Evolutionary conservation across 2,113 vertebrate genomes (phyloP).

Genomic region (Ovibos moschatus): DNA sequence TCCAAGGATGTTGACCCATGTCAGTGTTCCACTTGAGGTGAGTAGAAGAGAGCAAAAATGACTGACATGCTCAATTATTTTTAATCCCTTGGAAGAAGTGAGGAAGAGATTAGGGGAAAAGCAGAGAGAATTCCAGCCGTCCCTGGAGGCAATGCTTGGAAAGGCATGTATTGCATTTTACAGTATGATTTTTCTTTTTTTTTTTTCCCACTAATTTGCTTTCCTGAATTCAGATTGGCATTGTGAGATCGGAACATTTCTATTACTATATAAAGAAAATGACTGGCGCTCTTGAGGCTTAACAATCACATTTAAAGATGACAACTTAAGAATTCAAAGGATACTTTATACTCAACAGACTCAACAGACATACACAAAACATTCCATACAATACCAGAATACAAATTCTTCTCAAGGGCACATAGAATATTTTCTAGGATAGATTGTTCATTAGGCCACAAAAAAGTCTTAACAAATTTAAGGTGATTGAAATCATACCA

Average conservation of each 20-base stretch:
- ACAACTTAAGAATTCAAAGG: background rate
- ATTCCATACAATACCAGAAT: background rate
- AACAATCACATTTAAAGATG: background rate
- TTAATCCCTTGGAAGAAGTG: background rate
- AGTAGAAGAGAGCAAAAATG: background rate
- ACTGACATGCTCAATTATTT: too few relatives aligned
- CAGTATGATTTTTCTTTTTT: background rate
- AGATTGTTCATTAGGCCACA: background rate
- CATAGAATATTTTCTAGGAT: background rate
- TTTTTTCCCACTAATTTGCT: background rate
- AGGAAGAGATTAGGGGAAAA: too few relatives aligned
- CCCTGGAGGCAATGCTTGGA: background rate
- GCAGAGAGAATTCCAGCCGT: too few relatives aligned
- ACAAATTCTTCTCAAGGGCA: background rate
- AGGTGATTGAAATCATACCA: background rate
- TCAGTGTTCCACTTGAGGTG: fast-evolving
- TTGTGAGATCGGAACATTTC: background rate
- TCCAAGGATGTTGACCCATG: fast-evolving
- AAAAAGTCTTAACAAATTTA: background rate
- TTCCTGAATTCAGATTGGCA: background rate
- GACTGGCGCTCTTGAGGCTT: background rate
- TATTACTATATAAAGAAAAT: background rate
- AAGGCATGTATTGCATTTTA: background rate
- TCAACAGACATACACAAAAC: background rate
- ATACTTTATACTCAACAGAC: background rate